Evolutionary conservation across 2,888 invertebrate genomes (phyloP), one percentile per base, ranked within the genome.

Genomic region (Tineola bisselliella): DNA sequence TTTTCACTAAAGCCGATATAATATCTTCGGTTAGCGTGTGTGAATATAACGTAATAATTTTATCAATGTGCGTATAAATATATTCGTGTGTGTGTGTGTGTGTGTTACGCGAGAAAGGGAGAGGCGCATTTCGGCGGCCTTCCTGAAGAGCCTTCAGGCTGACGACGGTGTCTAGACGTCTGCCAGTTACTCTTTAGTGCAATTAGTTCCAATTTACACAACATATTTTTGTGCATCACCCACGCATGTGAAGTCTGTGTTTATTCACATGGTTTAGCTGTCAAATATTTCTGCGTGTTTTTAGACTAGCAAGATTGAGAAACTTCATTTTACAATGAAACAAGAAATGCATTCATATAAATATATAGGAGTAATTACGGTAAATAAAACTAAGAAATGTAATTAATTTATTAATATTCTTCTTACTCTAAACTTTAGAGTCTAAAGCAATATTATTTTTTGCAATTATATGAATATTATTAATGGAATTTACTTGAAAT

Each of bases 151-250:
- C 78, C 76, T 80, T 77, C 76, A 75, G 69, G 67, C 68, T 77
- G 79, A 72, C 79, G 79, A 72, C 79, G 68, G 67, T 63, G 81
- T 79, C 81, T 81, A 82, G 81, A 81, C 82, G 79, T 78, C 80
- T 81, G 76, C 71, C 73, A 68, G 69, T 74, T 72, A 72, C 73
- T 56, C 56, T 56, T 56, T 56, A 30, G 25, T 25, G 18, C 56
- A 56, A 56, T 56, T 56, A 56, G 56, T 56, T 19, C 3, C 56
- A 56, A 56, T 56, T 48, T 48, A 48, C 17, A 48, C 48, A 15
- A 10, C 48, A 18, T 18, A 17, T 48, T 48, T 48, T 15, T 15
- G 10, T 48, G 10, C 13, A 48, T 13, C 18, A 38, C 38, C 38
- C n/a, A 15, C 48, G 48, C 48, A 15, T 13, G 15, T 48, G 44